Evolutionary conservation across 2,113 vertebrate genomes (phyloP), one percentile per base, ranked within the genome.

Genomic region (Patagioenas fasciata): DNA sequence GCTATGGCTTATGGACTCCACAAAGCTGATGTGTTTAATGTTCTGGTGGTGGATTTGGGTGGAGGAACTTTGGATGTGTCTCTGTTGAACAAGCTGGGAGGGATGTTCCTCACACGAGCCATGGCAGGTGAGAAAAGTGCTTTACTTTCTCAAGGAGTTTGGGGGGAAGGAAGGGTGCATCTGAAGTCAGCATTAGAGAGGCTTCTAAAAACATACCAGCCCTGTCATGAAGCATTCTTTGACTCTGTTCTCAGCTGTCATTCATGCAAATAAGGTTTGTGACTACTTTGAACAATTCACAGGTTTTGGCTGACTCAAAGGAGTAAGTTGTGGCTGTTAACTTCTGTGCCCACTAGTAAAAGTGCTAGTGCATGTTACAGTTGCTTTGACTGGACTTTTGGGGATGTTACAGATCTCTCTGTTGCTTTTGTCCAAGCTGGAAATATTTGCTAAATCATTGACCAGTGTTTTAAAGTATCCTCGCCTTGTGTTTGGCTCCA

Each of bases 1-100:
- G 99, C 99, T 14, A 99, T 99, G 99, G 99, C 99, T 16, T 99
- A 99, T 18, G 99, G 99, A 20, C 98, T 99, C 29, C 99, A 99
- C 97, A 99, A 99, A 91, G 98, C 94, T 58, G 98, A 99, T 4
- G 99, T 99, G 64, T 99, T 98, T 79, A 98, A 99, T 13, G 99
- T 99, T 85, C 96, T 99, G 96, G 99, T 99, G 91, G 99, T 99
- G 85, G 99, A 99, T 96, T 97, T 99, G 44, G 99, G 99, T 10
- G 99, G 99, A 96, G 99, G 99, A 92, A 99, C 99, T 8, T 96
- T 99, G 74, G 99, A 99, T 8, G 99, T 99, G 47, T 99, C 99
- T 38, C 96, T 99, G 85, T 97, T 99, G 88, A 99, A 99, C 97
- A 99, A 99, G 94, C 99, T 99, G 97, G 99, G 99, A 82, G 99